phyloP scores from a whole-genome alignment of 92 coral and sea anemone species.

The Epizoanthus scotinus region DNA sequence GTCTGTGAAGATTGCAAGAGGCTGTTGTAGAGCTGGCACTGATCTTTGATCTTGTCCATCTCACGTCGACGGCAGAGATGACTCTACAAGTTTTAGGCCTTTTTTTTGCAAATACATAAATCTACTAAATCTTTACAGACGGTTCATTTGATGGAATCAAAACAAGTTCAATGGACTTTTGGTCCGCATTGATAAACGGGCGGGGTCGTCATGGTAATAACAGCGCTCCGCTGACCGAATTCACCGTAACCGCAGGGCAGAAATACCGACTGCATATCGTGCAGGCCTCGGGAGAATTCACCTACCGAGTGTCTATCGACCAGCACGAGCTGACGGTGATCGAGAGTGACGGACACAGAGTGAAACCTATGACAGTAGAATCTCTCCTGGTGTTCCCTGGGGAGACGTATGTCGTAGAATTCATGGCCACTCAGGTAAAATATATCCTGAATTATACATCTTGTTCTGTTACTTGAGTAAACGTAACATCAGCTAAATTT shows the following conservation, averaged over 20 bases:
- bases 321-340: slow-evolving; percentile 57
- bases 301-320: slow-evolving; percentile 60
- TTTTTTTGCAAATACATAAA: too few species aligned
- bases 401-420: slow-evolving; percentile 54
- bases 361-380: slow-evolving; percentile 45
- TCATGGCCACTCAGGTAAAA: slow-evolving; percentile 35
- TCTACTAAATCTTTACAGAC: too few species aligned
- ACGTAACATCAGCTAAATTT: too few species aligned
- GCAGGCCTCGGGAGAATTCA: slow-evolving; percentile 44
- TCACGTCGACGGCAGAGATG: too few species aligned
- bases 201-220: slow-evolving; percentile 56
- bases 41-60: too few species aligned
- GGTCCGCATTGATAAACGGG: slow-evolving; percentile 55
- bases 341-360: slow-evolving; percentile 61
- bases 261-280: slow-evolving; percentile 55
- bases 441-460: too few species aligned
- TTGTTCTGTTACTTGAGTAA: too few species aligned
- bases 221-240: slow-evolving; percentile 47
- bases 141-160: slow-evolving; percentile 47
- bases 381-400: slow-evolving; percentile 59
- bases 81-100: too few species aligned
- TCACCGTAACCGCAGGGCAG: slow-evolving; percentile 47
- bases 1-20: too few species aligned
- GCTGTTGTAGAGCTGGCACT: too few species aligned
- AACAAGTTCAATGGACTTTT: slow-evolving; percentile 29